Evolutionary conservation across 2,113 vertebrate genomes (phyloP).

Genomic region (Silurus meridionalis): DNA sequence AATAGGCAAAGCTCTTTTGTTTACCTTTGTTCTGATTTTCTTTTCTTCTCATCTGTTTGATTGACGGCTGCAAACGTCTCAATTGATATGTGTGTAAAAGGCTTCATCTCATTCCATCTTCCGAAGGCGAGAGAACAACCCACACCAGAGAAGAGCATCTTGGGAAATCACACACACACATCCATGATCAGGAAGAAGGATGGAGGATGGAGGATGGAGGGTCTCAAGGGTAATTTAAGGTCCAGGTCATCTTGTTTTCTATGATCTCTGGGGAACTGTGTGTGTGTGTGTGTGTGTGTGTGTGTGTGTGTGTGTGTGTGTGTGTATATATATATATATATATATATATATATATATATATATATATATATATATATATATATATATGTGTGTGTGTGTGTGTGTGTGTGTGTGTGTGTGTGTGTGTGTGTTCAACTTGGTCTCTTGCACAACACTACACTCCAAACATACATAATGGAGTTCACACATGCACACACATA

Average conservation of each 20-base stretch:
- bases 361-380: not conserved
- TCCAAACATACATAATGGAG: not conserved
- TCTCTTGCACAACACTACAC: not conserved
- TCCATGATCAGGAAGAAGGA: slow-evolving; percentile 56
- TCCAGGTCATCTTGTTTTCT: slow-evolving; percentile 58
- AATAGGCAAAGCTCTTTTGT: slow-evolving; percentile 1
- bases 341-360: not conserved
- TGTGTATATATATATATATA: not conserved
- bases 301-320: not conserved
- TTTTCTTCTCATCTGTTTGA: slow-evolving; percentile 30
- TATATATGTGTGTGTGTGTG: not conserved
- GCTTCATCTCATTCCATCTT: not conserved
- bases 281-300: slow-evolving; percentile 56
- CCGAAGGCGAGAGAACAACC: not conserved
- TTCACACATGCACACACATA: slow-evolving; percentile 39
- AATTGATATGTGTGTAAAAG: slow-evolving; percentile 11
- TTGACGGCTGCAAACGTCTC: slow-evolving; percentile 31
- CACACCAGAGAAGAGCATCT: slow-evolving; percentile 62
- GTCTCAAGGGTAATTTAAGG: slow-evolving; percentile 63
- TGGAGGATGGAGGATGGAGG: not conserved
- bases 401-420: not conserved
- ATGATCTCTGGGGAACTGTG: slow-evolving; percentile 58
- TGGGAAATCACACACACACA: slow-evolving; percentile 73
- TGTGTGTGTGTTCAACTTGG: not conserved
- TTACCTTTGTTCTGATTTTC: slow-evolving; percentile 21